Evolutionary conservation across 2,888 invertebrate genomes (phyloP), one percentile per base, ranked within the genome.

Genomic region (Cheilosia variabilis): DNA sequence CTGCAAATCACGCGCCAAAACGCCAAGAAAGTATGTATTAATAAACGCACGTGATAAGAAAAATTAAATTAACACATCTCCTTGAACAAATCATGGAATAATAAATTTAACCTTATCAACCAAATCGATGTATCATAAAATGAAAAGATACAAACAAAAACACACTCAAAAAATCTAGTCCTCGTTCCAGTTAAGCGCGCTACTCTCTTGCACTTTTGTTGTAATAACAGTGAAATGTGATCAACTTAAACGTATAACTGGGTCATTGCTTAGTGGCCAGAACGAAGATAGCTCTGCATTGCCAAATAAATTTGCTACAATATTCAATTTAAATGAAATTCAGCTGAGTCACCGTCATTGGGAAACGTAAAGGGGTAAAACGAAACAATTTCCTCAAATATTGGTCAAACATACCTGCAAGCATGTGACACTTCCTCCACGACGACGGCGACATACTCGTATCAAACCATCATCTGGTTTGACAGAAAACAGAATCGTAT

Each of bases 231-330:
- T 57, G 45, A 15, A 55, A 37, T 50, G 19, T 17, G 17, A 3
- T 17, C 19, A 47, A 43, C 10, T 24, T 15, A 50, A 62, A 24
- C 52, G 17, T 71, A 34, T 27, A 84, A 66, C 75, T 80, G n/a
- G 86, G 86, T 86, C 86, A 86, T 43, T 86, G 81, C 76, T 86
- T 52, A 86, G 22, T 57, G 24, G 66, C 55, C 84, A 86, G 80
- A 80, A 86, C 69, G 41, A 71, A 62, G 55, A 57, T 13, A 47
- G 34, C 73, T 68, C 34, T 50, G 58, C 43, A 72, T 80, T 76
- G 71, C 57, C 72, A 66, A 72, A 81, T 76, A 50, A 81, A 76
- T 80, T 75, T 55, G 76, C 71, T 58, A 57, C 72, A 53, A 68
- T 69, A 69, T 69, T 65, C 31, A 55, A 65, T 53, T 55, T 22